Evolutionary conservation across 2,888 invertebrate genomes (phyloP).

Genomic region (Xestoiulus laeticollis): DNA sequence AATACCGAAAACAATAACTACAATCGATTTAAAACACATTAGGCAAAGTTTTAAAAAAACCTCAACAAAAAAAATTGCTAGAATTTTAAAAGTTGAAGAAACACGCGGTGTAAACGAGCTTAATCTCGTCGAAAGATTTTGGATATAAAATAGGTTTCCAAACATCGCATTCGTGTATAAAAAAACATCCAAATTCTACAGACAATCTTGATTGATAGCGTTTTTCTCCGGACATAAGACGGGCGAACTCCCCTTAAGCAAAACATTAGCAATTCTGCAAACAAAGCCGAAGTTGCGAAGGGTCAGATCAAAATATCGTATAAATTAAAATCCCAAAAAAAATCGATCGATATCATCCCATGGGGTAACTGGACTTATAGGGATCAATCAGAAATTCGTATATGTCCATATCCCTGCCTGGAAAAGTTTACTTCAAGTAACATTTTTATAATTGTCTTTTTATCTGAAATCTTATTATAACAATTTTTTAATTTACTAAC

Average conservation of each 20-base stretch:
- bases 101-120: background rate
- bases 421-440: no score
- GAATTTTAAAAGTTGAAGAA: no score
- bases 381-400: background rate
- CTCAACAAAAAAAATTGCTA: no score
- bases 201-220: conserved; percentile 21
- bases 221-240: background rate
- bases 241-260: background rate
- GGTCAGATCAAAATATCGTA: background rate
- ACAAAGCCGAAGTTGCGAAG: background rate
- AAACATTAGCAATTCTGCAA: conserved; percentile 21
- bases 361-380: background rate
- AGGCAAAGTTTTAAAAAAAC: no score
- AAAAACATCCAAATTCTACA: background rate
- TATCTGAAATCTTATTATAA: no score
- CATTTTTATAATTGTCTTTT: no score
- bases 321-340: background rate
- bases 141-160: background rate
- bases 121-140: conserved; percentile 1
- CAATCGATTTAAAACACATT: no score
- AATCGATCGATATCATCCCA: background rate
- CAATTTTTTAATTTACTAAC: no score
- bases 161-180: background rate
- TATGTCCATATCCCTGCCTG: no score
- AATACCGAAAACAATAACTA: no score